Evolutionary conservation across 2,113 vertebrate species (phyloP), one percentile per base, ranked within the genome.

Genomic region (Cichladusa arquata): DNA sequence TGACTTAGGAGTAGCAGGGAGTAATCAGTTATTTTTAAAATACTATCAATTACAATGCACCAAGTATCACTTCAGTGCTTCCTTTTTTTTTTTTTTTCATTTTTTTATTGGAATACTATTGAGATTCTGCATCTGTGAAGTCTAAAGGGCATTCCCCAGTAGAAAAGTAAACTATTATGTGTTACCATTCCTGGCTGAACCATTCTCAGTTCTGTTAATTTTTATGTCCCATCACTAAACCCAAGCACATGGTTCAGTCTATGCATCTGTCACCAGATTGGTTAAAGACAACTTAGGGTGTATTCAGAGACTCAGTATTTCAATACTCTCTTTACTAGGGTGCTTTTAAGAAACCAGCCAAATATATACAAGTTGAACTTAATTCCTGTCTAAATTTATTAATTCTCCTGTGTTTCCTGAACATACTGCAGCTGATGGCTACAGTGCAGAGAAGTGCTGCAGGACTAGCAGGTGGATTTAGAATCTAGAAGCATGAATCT

Each of bases 141-240:
- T 73, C 38, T 42, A 44, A 34, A 81, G 29, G 64, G 56, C 8
- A 61, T 76, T 71, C 23, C 18, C 12, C 20, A 44, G 18, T 6
- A 92, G 58, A 54, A 19, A 83, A 96, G 31, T 12, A 64, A 20
- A 20, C 4, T 77, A 45, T 36, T 78, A 93, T 34, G 45, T 45
- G 36, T 38, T 60, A 65, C 66, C 28, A 77, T 53, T 56, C 65
- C 42, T 5, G 5, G 25, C 12, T 53, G 28, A 86, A 83, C 71
- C 73, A 58, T 86, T 80, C 67, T 91, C 48, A 90, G 88, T 95
- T 97, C 91, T 97, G 92, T 65, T 89, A 69, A 22, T 33, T 91
- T 92, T 97, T 97, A 97, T 89, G 70, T 73, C 33, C 72, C 62
- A 83, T 92, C 38, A 61, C 92, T 97, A 96, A 97, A 92, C 40